These are phyloP conservation scores for Prenolepis imparis DNA, from an alignment of 2,888 invertebrate genomes.

Conservation along the genomic window DNA sequence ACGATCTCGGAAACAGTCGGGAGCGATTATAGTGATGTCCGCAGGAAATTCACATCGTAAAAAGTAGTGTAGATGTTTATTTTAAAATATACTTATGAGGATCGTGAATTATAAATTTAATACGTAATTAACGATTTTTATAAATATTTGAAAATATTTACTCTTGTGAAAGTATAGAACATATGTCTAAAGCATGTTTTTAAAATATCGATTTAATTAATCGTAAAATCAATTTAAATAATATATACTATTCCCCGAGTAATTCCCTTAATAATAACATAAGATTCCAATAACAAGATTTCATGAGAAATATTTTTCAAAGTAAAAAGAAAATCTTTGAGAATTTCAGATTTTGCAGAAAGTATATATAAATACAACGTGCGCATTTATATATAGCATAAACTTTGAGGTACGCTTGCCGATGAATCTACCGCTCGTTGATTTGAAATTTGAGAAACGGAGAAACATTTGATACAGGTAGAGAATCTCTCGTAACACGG, in stretches of 20 bases:
- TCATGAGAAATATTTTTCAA: not conserved
- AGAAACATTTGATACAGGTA: not conserved
- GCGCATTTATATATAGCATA: not conserved
- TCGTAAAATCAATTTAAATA: not conserved
- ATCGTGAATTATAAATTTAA: not conserved
- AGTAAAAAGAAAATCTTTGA: not conserved
- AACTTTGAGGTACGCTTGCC: not conserved
- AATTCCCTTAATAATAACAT: too few relatives aligned
- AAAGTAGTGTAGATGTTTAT: constrained; percentile 1
- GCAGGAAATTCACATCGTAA: not conserved
- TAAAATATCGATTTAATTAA: not conserved
- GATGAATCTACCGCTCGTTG: not conserved
- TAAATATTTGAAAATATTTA: not conserved
- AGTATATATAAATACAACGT: not conserved
- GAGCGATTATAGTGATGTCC: not conserved
- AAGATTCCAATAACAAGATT: too few relatives aligned
- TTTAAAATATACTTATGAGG: not conserved
- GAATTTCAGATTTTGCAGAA: not conserved
- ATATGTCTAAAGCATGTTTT: not conserved
- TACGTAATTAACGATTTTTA: not conserved
- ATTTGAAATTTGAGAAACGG: not conserved
- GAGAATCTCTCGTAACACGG: not conserved
- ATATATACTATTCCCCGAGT: too few relatives aligned
- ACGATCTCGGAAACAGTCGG: not conserved
- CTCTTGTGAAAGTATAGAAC: not conserved